phyloP scores from a whole-genome alignment of 2,113 vertebrate genomes.

The Mobula hypostoma region DNA sequence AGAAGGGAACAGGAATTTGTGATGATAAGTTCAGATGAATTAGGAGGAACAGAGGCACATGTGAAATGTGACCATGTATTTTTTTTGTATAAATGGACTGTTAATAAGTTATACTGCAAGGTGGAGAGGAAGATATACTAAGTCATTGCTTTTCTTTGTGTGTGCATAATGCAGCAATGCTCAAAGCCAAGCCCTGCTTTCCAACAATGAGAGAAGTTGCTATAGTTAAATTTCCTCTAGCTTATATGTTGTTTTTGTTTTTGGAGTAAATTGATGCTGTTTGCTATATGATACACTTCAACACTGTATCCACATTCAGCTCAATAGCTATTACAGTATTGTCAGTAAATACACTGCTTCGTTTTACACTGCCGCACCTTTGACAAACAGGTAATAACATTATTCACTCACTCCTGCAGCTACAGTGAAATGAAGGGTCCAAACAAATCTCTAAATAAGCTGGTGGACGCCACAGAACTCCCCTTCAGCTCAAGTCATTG shows the following conservation, averaged over 20 bases:
- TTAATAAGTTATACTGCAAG: background rate
- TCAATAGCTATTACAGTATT: too few species aligned
- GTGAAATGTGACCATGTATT: background rate
- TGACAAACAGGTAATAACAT: background rate
- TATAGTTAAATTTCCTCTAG: too few species aligned
- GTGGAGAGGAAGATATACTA: background rate
- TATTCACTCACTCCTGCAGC: background rate
- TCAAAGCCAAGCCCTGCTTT: background rate
- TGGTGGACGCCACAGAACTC: background rate
- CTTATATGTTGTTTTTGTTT: too few species aligned
- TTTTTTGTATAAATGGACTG: background rate
- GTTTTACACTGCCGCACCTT: background rate
- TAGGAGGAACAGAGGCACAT: background rate
- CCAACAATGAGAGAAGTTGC: too few species aligned
- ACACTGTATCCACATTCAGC: too few species aligned
- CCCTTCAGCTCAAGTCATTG: background rate
- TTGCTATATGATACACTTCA: too few species aligned
- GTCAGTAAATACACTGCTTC: background rate
- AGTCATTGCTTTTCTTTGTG: background rate
- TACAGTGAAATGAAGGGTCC: background rate
- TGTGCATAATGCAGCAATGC: background rate
- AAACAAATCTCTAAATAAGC: background rate
- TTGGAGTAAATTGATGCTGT: too few species aligned
- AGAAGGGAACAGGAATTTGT: too few species aligned
- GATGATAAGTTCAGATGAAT: background rate